Conservation (phyloP, 2,888 invertebrate species). For the Andrena haemorrhoa region DNA sequence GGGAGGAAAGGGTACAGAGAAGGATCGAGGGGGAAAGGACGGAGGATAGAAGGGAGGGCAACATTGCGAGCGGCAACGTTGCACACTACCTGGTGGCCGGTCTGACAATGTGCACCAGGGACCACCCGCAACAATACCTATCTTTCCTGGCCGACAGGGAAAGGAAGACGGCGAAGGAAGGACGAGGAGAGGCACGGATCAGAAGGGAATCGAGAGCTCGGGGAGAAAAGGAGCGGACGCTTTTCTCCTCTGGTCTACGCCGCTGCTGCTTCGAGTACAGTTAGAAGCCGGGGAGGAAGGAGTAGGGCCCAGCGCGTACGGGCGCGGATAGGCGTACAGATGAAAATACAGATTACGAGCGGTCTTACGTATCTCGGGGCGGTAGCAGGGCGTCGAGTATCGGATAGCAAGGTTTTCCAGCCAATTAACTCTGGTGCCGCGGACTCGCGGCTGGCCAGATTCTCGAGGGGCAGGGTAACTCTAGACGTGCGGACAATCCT, state of each 20-base stretch:
- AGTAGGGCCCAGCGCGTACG: slow-evolving; percentile 35
- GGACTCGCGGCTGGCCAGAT: slow-evolving; percentile 68
- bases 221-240: slow-evolving; percentile 52
- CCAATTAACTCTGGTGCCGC: slow-evolving; percentile 81
- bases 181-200: slow-evolving; percentile 33
- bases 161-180: slow-evolving; percentile 55
- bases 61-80: slow-evolving; percentile 83
- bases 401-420: slow-evolving; percentile 83
- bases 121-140: slow-evolving; percentile 84
- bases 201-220: slow-evolving; percentile 42
- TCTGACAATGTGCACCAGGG: slow-evolving; percentile 83
- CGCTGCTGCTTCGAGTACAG: slow-evolving; percentile 43
- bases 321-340: slow-evolving; percentile 52
- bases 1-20: not conserved
- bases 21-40: slow-evolving; percentile 11
- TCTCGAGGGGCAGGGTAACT: slow-evolving; percentile 75
- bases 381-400: slow-evolving; percentile 79
- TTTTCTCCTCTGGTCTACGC: slow-evolving; percentile 50
- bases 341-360: slow-evolving; percentile 77
- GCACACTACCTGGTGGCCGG: slow-evolving; percentile 83
- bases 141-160: slow-evolving; percentile 78
- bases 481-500: slow-evolving; percentile 78
- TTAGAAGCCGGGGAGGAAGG: slow-evolving; percentile 32
- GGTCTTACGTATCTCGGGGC: slow-evolving; percentile 79
- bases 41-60: slow-evolving; percentile 66